Base-by-base conservation (phyloP, 2,113 vertebrate species). In the Caranx ignobilis region DNA sequence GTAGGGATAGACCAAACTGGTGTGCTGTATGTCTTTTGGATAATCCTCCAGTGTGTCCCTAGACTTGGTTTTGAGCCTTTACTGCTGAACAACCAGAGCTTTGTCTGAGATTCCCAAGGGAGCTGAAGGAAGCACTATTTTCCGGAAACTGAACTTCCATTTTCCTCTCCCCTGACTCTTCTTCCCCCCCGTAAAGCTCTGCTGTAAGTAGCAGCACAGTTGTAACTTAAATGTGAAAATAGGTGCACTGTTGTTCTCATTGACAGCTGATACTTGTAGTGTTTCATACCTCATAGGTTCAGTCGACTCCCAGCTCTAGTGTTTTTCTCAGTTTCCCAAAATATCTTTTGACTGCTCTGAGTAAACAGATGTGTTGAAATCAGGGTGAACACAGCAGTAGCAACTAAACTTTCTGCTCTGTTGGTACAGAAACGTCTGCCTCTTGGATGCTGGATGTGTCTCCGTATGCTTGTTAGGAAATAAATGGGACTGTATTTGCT, bases 31-130 rank as follows among this genome's bases (percentile, higher is more conserved):
- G 48, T 76, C 48, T 73, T 72, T 63, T 5, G 15, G 7, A 62
- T 57, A 85, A 85, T 72, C 68, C 73, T 64, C 16, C 52, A 60
- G 69, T 34, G 57, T 45, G 48, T 63, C 31, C 34, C 57, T 6
- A 55, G 63, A 77, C 41, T 68, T 57, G 57, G n/a, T 45, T 84
- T 73, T 72, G 5, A 75, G 55, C 54, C 19, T 47, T 35, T 37
- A 71, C 52, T 61, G 37, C 21, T 43, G 47, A 55, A 78, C 12
- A 67, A 59, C 13, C 3, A 64, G 2, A 37, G 48, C 48, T 62
- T 57, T 62, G 32, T 73, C 50, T 55, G 4, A 35, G 81, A 61
- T 11, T 65, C 71, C 61, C 75, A 16, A 52, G 61, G 75, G 75
- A 67, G 9, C 60, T 26, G n/a, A 75, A 71, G 15, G 26, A 75